Base-by-base conservation (phyloP, 2,888 invertebrate species). In the Cecidostiba fungosa region DNA sequence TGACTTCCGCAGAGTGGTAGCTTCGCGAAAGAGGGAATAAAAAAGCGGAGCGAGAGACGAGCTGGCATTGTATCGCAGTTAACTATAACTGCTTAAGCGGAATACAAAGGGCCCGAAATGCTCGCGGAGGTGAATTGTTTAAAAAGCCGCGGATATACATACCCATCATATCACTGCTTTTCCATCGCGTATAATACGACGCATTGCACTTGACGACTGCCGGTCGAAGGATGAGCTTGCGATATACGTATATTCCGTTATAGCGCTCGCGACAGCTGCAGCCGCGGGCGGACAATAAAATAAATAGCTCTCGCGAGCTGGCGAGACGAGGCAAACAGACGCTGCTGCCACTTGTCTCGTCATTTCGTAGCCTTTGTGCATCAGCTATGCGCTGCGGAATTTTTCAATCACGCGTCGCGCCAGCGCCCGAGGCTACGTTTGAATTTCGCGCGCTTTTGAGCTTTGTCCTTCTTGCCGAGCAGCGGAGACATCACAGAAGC, bases 21-120 rank as follows among this genome's bases (percentile, higher is more conserved):
- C 39, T 0, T n/a, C 23, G n/a, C 23, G 23, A 54, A 36, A 80
- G 77, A 77, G 77, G 77, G 77, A 77, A 77, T 77, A 26, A 36
- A 62, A 77, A 62, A 77, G 59, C 39, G 43, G 3, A 14, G 29
- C 23, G 23, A 3, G 72, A 8, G 12, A 72, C 70, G 32, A 4
- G 72, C 47, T 23, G 39, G 66, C 62, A 87, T 87, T 87, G 86
- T 87, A 83, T 83, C 32, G 74, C 72, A 82, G 87, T 87, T 87
- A 86, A 87, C 85, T 86, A 78, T n/a, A n/a, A n/a, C 77, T 78
- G 77, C 83, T 85, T 77, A 83, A 84, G 23, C 39, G 12, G 39
- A 76, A 43, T 36, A 81, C 62, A 81, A 85, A 66, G 62, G 26
- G 26, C 36, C 54, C 43, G n/a, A 69, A 69, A 69, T 6, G 50